A percentile compares a stretch with the other conserved stretches of the same genome.
These are phyloP conservation scores for Rhagonycha fulva DNA, from an alignment of 2,888 invertebrate species.

Conservation along the genomic window DNA sequence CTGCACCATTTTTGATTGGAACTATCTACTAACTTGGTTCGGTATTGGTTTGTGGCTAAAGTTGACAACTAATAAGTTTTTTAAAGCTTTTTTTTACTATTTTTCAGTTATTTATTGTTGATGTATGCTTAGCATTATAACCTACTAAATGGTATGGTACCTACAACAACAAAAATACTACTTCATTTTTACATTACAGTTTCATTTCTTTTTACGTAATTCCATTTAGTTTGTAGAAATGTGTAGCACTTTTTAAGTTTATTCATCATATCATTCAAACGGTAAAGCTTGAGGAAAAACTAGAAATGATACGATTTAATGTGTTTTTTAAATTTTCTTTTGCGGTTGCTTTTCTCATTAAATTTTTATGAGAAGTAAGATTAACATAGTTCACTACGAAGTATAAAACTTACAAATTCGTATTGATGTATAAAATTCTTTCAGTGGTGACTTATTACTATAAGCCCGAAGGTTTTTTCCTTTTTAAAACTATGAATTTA, in stretches of 20 bases:
- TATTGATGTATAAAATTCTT: not conserved
- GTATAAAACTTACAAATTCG: not conserved
- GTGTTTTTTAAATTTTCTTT: not conserved
- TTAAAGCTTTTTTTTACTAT: not conserved
- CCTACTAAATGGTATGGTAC: not conserved
- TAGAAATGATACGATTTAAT: not conserved
- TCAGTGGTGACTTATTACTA: not conserved
- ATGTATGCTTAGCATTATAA: not conserved
- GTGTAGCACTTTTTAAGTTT: not conserved
- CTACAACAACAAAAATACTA: not conserved
- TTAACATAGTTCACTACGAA: not conserved
- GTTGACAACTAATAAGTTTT: constrained; percentile 25
- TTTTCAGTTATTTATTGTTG: not conserved
- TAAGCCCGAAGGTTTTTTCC: not conserved
- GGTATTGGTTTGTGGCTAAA: constrained; percentile 25
- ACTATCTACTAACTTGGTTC: constrained; percentile 16
- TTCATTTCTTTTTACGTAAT: not conserved
- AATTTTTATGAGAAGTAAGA: not conserved
- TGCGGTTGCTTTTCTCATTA: not conserved
- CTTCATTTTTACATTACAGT: not conserved
- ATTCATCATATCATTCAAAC: not conserved
- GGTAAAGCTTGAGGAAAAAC: not conserved
- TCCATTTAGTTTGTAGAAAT: not conserved
- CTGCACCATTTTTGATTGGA: constrained; percentile 27
- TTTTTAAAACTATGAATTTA: not conserved